Conservation (phyloP, 2,113 vertebrate species). For the Alethe diademata region DNA sequence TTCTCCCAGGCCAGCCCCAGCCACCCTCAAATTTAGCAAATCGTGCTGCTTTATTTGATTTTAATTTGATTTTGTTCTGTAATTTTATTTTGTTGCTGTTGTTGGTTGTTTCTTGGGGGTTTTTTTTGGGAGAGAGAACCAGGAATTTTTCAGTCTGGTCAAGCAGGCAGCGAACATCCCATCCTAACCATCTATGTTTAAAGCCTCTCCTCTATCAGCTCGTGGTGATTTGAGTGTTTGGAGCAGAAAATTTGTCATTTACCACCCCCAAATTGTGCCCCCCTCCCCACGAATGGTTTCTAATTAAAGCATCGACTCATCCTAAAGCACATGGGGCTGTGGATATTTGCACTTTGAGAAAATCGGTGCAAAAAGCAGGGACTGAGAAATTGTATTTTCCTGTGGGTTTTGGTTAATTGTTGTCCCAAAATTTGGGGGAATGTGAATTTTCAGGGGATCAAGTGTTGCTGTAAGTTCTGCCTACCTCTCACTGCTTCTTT, state of each 20-base stretch:
- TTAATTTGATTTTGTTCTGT: rapidly evolving
- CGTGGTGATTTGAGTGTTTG: rapidly evolving
- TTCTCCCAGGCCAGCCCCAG: not conserved
- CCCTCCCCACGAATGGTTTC: not conserved
- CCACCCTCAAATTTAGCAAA: not conserved
- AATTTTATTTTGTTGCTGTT: too few species aligned
- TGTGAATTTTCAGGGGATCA: not conserved
- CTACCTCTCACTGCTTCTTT: rapidly evolving
- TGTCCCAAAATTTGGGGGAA: not conserved
- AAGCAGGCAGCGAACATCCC: not conserved
- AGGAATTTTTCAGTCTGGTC: not conserved
- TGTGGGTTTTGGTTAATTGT: not conserved
- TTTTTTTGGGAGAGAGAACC: too few species aligned
- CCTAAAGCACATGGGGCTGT: not conserved
- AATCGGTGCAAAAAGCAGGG: not conserved
- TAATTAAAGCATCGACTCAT: not conserved
- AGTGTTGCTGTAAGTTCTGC: not conserved
- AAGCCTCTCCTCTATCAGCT: not conserved
- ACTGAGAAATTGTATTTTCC: rapidly evolving
- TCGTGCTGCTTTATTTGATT: not conserved
- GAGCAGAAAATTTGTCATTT: not conserved
- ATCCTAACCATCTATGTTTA: not conserved
- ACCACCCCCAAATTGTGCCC: not conserved
- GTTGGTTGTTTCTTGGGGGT: too few species aligned
- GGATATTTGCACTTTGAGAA: not conserved